phyloP scores from a whole-genome alignment of 2,888 invertebrate species.

The Amphipoea oculea region DNA sequence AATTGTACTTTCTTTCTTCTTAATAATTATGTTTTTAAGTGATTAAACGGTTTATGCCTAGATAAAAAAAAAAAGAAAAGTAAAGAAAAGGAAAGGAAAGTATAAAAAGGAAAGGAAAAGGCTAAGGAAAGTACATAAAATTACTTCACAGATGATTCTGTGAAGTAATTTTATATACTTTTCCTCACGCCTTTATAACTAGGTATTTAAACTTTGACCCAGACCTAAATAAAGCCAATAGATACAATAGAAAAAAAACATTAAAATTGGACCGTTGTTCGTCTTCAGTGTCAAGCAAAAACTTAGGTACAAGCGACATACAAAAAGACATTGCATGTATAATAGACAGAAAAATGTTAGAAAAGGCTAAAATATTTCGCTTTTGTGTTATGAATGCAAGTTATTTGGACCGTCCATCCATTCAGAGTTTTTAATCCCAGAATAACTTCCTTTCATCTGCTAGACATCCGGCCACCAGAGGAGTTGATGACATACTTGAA shows the following conservation, averaged over 20 bases:
- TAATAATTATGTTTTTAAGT: no score
- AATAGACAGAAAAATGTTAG: slow-evolving; percentile 40
- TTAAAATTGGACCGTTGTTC: slow-evolving; percentile 17
- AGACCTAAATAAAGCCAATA: slow-evolving; percentile 6
- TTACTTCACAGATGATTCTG: no score
- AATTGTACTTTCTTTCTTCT: neutral
- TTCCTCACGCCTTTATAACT: slow-evolving; percentile 1
- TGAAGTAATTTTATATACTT: neutral
- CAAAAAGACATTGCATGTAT: slow-evolving; percentile 46
- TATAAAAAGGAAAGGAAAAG: no score
- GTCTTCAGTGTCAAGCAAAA: slow-evolving; percentile 41
- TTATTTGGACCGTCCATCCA: slow-evolving; percentile 56
- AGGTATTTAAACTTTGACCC: slow-evolving; percentile 16
- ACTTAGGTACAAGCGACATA: slow-evolving; percentile 18
- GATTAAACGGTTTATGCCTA: neutral
- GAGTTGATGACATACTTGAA: slow-evolving; percentile 62
- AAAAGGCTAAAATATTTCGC: slow-evolving; percentile 46
- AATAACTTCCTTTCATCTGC: slow-evolving; percentile 68
- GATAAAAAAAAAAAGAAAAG: no score
- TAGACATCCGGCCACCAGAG: slow-evolving; percentile 66
- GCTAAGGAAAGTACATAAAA: no score
- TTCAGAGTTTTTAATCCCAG: slow-evolving; percentile 65
- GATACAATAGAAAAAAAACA: slow-evolving; percentile 6
- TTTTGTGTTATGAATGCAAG: slow-evolving; percentile 60
- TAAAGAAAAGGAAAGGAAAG: no score